Base-by-base conservation (phyloP, 2,888 invertebrate species). In the Uloborus plumipes region DNA sequence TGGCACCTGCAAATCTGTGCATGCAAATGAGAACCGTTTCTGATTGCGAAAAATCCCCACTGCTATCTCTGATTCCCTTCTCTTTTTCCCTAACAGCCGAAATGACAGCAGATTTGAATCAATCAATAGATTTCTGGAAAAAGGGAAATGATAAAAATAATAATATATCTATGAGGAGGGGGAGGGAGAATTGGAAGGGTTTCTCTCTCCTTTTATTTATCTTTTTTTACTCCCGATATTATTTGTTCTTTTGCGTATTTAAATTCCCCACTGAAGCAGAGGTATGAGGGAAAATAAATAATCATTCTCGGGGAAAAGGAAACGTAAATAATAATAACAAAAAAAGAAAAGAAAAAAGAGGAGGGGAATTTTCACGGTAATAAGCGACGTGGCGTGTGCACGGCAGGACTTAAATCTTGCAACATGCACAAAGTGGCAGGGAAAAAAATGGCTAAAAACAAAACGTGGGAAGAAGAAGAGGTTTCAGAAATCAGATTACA, bases 21-120 rank as follows among this genome's bases (percentile, higher is more conserved):
- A 81, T 81, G 80, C 80, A 81, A 81, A 81, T 81, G 80, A 81
- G 80, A 47, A 47, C 67, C 69, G 74, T 78, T 79, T 81, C 80
- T 81, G 80, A 81, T 81, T 81, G 80, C 80, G 58, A 74, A 81
- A 81, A 81, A 81, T 81, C 80, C 80, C 70, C n/a, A 15, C 18
- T 64, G 53, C 64, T 70, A 51, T 55, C 73, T 67, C 31, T 65
- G 65, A 66, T 66, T 72, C 80, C 59, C 61, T 71, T 39, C 64
- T n/a, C 26, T 61, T 67, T 61, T 66, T 53, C 55, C 53, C 81
- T 82, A 82, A 82, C 81, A 82, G 81, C 71, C 75, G 62, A 71
- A 82, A 82, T 82, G 81, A 82, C 81, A 82, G 81, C 75, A 82
- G 81, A 82, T 82, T 82, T 82, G 81, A 82, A 82, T 82, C 81